Percentiles rank a stretch among this genome's conserved stretches.
phyloP scores from a whole-genome alignment of 35 echinoderm and acorn worm species.

The Holothuria glaberrima region DNA sequence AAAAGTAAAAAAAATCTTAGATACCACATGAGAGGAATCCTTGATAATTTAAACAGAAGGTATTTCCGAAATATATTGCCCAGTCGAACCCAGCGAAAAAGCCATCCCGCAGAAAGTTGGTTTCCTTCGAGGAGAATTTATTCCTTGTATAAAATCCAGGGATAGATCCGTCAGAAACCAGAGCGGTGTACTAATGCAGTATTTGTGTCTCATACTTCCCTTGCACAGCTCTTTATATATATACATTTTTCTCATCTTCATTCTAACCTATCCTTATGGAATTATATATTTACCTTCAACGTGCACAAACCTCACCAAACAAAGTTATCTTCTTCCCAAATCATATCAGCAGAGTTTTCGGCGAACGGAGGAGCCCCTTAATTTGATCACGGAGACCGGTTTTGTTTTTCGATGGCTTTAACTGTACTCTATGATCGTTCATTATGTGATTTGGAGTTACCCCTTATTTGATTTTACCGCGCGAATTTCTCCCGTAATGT shows the following conservation, averaged over 20 bases:
- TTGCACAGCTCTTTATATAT: conserved; percentile 46
- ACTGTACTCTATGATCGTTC: conserved; percentile 92
- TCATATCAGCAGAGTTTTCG: conserved; percentile 56
- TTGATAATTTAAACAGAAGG: neutral
- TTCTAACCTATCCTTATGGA: conserved; percentile 61
- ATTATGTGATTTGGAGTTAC: conserved; percentile 94
- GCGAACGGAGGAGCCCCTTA: conserved; percentile 65
- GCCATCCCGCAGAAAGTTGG: neutral
- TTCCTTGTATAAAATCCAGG: neutral
- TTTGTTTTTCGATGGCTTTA: conserved; percentile 99
- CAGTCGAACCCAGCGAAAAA: neutral
- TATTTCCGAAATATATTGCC: neutral
- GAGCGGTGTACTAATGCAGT: neutral
- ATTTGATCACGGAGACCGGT: conserved; percentile 92
- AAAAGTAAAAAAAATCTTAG: too few relatives aligned
- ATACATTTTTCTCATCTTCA: conserved; percentile 47
- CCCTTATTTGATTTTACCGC: conserved; percentile 89
- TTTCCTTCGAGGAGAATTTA: neutral
- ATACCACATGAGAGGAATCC: too few relatives aligned
- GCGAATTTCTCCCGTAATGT: conserved; percentile 94
- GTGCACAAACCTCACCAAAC: conserved; percentile 52
- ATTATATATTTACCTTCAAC: conserved; percentile 63
- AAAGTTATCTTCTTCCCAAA: conserved; percentile 64
- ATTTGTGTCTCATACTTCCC: neutral
- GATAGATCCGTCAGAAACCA: neutral